Base-by-base conservation (phyloP, 2,797 vertebrate species). In the Onychomys arenicola region DNA sequence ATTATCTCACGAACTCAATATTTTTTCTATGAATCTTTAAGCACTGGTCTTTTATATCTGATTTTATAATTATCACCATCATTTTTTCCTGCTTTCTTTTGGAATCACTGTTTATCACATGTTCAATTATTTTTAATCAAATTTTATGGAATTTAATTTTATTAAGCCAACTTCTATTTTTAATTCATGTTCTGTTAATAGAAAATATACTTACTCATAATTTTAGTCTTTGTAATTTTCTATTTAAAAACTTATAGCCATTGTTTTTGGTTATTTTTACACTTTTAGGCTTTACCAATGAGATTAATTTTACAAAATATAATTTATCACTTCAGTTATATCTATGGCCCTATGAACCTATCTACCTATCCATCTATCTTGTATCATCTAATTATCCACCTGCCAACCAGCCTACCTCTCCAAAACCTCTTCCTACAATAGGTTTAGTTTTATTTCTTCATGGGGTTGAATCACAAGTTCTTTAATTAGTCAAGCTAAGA, bases 281-380 rank as follows among this genome's bases (percentile, higher is more conserved):
- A 49, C 0, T 21, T 95, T 83, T 63, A 57, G 5, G 76, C 43
- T 86, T 89, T 49, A 80, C 10, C 23, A 89, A 75, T 2, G 90
- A 32, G 1, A 37, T 67, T 7, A 77, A 37, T 86, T 95, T 90
- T 89, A 63, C 19, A 73, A 65, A 85, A 95, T 1, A 17, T 75
- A 94, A 85, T 86, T 96, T 46, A 46, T 11, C 17, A 75, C 86
- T 91, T 90, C 13, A 52, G 7, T 80, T n/a, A 93, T 67, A 89
- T 13, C 2, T 6, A 13, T 34, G 17, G 10, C 59, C 37, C 21
- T 69, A 12, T 65, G 7, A 77, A 75, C 32, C 32, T 77, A n/a
- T 17, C 3, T 29, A 19, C 14, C 2, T 32, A 12, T 23, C 10
- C 12, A 61, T 73, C n/a, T 32, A 6, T 57, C 34, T 11, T 71